Conservation (phyloP, 1,140 invertebrate species). For the Aphis gossypii region DNA sequence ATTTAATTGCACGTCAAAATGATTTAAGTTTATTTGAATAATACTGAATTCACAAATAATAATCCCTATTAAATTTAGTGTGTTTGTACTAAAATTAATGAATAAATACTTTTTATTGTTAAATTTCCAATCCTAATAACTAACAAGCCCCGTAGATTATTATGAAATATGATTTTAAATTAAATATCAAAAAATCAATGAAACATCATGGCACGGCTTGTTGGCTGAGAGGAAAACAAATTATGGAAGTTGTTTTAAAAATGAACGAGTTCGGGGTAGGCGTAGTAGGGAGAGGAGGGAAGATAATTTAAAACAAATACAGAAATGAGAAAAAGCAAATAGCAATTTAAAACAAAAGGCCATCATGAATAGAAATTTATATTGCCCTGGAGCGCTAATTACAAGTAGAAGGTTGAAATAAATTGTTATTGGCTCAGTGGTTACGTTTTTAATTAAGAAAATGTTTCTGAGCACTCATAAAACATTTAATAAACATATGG, state of each 20-base stretch:
- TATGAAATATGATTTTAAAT: slow-evolving; percentile 30
- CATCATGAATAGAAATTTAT: slow-evolving; percentile 45
- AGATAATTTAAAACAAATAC: slow-evolving; percentile 35
- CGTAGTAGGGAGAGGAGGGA: not conserved
- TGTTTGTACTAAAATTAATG: not conserved
- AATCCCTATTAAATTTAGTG: not conserved
- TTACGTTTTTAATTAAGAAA: slow-evolving; percentile 56
- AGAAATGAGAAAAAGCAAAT: slow-evolving; percentile 46
- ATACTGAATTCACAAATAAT: not conserved
- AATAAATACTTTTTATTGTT: not conserved
- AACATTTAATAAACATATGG: slow-evolving; percentile 44
- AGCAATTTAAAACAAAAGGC: slow-evolving; percentile 50
- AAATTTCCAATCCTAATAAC: not conserved
- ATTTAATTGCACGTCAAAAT: not conserved
- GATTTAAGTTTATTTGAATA: slow-evolving; percentile 1
- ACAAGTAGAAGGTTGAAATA: slow-evolving; percentile 46
- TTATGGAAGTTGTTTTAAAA: not conserved
- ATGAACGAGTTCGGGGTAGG: not conserved
- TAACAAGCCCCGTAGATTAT: not conserved
- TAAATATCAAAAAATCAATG: slow-evolving; percentile 10
- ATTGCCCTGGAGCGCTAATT: slow-evolving; percentile 41
- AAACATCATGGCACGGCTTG: not conserved
- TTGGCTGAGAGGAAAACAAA: not conserved
- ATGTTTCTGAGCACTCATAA: slow-evolving; percentile 32
- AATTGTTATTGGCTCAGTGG: slow-evolving; percentile 55